Conservation (phyloP, 2,113 vertebrate genomes). For the Verasper variegatus region DNA sequence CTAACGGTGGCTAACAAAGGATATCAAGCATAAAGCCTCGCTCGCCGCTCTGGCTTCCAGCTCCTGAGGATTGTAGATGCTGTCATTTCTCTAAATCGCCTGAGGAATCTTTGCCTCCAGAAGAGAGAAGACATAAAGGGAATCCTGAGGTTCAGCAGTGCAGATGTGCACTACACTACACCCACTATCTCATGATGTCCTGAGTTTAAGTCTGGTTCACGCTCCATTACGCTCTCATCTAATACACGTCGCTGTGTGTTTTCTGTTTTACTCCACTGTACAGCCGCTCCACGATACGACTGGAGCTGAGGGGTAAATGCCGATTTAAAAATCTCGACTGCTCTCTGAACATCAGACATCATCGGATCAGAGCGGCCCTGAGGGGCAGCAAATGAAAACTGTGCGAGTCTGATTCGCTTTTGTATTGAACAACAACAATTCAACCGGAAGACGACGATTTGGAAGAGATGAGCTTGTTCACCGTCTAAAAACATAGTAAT, state of each 20-base stretch:
- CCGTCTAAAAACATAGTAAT: background rate
- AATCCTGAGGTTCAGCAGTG: slow-evolving; percentile 24
- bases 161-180: slow-evolving; percentile 10
- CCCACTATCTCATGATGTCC: slow-evolving; percentile 14
- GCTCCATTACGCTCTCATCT: slow-evolving; percentile 38
- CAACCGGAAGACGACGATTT: background rate
- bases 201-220: slow-evolving; percentile 38
- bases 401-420: slow-evolving; percentile 9
- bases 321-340: slow-evolving; percentile 19
- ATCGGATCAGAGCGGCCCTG: slow-evolving; percentile 4
- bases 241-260: slow-evolving; percentile 27
- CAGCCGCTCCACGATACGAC: slow-evolving; percentile 13
- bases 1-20: slow-evolving; percentile 47
- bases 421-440: slow-evolving; percentile 16
- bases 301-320: slow-evolving; percentile 30
- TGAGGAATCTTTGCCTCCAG: slow-evolving; percentile 42
- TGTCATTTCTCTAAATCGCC: slow-evolving; percentile 44
- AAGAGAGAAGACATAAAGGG: slow-evolving; percentile 11
- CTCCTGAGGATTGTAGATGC: slow-evolving; percentile 21
- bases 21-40: slow-evolving; percentile 40
- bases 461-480: background rate
- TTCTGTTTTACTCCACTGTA: background rate
- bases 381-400: slow-evolving; percentile 1
- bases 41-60: slow-evolving; percentile 8
- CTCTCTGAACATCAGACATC: slow-evolving; percentile 42